Evolutionary conservation across 2,113 vertebrate species (phyloP).

Genomic region (Coptodon rendalli): DNA sequence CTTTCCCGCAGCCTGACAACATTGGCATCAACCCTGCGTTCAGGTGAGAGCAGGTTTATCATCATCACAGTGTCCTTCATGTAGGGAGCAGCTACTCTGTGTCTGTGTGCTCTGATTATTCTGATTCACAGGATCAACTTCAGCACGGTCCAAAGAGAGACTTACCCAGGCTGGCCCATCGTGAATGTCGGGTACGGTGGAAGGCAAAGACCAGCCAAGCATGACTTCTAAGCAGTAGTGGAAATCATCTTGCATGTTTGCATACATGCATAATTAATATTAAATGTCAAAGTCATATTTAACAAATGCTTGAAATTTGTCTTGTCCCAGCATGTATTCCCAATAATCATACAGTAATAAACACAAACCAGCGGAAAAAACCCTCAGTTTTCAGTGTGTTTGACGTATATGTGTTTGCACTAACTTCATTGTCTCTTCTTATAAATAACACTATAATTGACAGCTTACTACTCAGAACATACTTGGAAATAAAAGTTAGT

Average conservation of each 20-base stretch:
- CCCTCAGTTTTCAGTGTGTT: not conserved
- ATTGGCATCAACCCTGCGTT: conserved; percentile 70
- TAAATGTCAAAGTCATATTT: not conserved
- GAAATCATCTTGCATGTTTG: not conserved
- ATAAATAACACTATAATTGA: not conserved
- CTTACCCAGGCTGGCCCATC: conserved; percentile 51
- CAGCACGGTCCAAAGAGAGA: conserved; percentile 61
- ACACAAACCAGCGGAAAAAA: not conserved
- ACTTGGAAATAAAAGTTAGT: not conserved
- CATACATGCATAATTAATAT: not conserved
- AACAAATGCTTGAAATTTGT: not conserved
- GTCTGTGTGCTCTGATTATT: not conserved
- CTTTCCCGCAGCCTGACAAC: conserved; percentile 66
- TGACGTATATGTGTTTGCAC: not conserved
- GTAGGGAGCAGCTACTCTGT: not conserved
- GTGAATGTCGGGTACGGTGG: not conserved
- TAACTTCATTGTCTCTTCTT: not conserved
- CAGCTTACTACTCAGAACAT: not conserved
- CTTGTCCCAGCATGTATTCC: not conserved
- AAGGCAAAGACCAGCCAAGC: not conserved
- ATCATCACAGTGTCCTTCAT: not conserved
- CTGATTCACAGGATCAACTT: conserved; percentile 60
- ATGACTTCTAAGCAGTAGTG: not conserved
- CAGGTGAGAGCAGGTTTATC: conserved; percentile 18
- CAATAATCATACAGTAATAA: not conserved